Conservation (phyloP, 2,797 vertebrate genomes). For the Gobionotothen gibberifrons region DNA sequence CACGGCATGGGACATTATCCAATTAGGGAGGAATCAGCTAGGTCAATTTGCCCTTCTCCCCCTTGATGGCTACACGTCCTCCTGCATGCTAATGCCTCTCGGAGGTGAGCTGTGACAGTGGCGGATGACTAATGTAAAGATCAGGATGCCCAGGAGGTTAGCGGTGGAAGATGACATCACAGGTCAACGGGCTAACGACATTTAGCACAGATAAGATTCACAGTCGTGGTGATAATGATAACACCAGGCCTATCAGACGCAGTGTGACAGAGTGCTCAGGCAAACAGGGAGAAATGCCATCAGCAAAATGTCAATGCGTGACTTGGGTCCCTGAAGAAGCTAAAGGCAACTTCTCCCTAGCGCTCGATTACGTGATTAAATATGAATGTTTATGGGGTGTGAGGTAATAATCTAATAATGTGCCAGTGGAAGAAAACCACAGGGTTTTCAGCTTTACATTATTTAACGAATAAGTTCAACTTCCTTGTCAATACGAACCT, state of each 20-base stretch:
- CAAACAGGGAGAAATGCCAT: constrained; percentile 73
- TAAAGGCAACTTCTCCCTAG: constrained; percentile 44
- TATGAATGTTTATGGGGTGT: constrained; percentile 53
- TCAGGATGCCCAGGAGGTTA: constrained; percentile 41
- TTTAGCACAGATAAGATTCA: constrained; percentile 70
- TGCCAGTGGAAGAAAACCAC: constrained; percentile 29
- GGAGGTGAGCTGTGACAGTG: constrained; percentile 63
- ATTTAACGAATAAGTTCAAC: constrained; percentile 13
- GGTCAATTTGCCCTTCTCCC: constrained; percentile 79
- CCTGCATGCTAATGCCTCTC: constrained; percentile 76
- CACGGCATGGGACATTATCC: constrained; percentile 75
- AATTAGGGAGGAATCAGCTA: constrained; percentile 78
- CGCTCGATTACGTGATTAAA: constrained; percentile 67
- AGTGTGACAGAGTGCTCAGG: constrained; percentile 63
- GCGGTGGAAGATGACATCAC: constrained; percentile 46
- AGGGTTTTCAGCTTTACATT: constrained; percentile 23
- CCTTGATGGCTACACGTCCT: constrained; percentile 64
- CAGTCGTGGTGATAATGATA: constrained; percentile 68
- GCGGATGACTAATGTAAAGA: constrained; percentile 63
- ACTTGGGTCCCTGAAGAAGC: constrained; percentile 68
- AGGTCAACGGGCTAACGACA: constrained; percentile 71
- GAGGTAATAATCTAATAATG: constrained; percentile 47
- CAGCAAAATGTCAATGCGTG: constrained; percentile 80
- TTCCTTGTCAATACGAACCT: constrained; percentile 33
- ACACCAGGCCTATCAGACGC: constrained; percentile 60